These are phyloP conservation scores for Brachypterus glaber DNA, from an alignment of 2,888 invertebrate species.

Conservation along the genomic window DNA sequence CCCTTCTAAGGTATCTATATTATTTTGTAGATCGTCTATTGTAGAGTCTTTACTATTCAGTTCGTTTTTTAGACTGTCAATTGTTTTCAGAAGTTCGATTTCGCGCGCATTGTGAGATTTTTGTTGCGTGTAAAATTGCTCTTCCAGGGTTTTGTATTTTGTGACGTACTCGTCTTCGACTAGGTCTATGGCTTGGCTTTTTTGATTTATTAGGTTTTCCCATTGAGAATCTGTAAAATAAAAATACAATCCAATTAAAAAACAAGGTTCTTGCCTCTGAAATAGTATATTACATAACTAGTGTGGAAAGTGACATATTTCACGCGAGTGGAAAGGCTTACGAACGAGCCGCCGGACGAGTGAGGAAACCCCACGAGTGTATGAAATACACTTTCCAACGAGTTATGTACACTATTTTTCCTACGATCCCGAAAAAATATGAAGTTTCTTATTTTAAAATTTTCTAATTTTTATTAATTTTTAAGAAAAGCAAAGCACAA, in stretches of 20 bases:
- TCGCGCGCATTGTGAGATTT: slow-evolving; percentile 38
- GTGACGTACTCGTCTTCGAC: slow-evolving; percentile 53
- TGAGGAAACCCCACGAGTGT: no score
- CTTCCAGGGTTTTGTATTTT: slow-evolving; percentile 40
- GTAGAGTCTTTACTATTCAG: slow-evolving; percentile 35
- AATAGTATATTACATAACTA: no score
- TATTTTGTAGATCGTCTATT: slow-evolving; percentile 39
- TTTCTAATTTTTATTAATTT: no score
- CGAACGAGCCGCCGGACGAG: no score
- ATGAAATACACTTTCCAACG: no score
- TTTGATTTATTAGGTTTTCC: slow-evolving; percentile 54
- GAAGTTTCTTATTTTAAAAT: no score
- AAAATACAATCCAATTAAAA: neutral
- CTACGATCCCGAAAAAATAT: no score
- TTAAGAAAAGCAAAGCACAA: no score
- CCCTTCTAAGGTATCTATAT: slow-evolving; percentile 40
- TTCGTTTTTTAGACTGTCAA: slow-evolving; percentile 38
- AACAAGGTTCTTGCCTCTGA: neutral
- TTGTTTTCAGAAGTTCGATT: slow-evolving; percentile 38
- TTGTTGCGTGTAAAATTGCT: slow-evolving; percentile 39
- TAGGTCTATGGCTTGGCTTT: slow-evolving; percentile 49
- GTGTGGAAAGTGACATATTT: no score
- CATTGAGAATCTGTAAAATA: slow-evolving; percentile 51
- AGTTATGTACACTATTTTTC: no score
- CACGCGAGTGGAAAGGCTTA: no score